Evolutionary conservation across 1,140 invertebrate species (phyloP), one percentile per base, ranked within the genome.

Genomic region (Drosophila watanabei): DNA sequence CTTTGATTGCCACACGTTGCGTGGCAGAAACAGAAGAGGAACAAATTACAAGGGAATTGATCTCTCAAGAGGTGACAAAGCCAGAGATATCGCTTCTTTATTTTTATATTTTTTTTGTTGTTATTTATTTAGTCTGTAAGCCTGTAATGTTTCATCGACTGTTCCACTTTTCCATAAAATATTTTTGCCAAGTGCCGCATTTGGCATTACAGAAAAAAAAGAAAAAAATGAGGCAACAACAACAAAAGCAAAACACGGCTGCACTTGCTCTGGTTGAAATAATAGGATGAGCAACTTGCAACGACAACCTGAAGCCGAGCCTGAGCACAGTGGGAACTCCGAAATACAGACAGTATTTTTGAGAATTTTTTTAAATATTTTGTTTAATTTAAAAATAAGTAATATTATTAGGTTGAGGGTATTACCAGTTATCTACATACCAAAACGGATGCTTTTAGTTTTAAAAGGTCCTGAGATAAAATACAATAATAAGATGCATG

Each of bases 151-250:
- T 90, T 91, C 87, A 89, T 91, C 82, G 78, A 80, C 72, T 91
- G 91, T 91, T 90, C 91, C 80, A 92, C 91, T 92, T 92, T 92
- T 92, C 91, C 91, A 92, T 92, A 83, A 92, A 92, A 79, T 92
- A 91, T 92, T 88, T 92, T 88, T 85, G 69, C 80, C 82, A 92
- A 92, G 79, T 88, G 82, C 89, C 84, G 82, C 78, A 82, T 92
- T 92, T 90, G 80, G 85, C 69, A 73, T n/a, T n/a, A n/a, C 72
- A 60, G 59, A 58, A 78, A 58, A 43, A 54, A 65, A 8, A 30
- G 32, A 33, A 49, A 57, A 16, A 18, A 28, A 49, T 13, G n/a
- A 33, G 13, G n/a, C n/a, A n/a, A n/a, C 33, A 52, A 39, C n/a
- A 68, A 70, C 37, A 43, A 52, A 41, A 57, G 24, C 28, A 51